Conservation (phyloP, 1,140 invertebrate species). For the Heterodera schachtii region DNA sequence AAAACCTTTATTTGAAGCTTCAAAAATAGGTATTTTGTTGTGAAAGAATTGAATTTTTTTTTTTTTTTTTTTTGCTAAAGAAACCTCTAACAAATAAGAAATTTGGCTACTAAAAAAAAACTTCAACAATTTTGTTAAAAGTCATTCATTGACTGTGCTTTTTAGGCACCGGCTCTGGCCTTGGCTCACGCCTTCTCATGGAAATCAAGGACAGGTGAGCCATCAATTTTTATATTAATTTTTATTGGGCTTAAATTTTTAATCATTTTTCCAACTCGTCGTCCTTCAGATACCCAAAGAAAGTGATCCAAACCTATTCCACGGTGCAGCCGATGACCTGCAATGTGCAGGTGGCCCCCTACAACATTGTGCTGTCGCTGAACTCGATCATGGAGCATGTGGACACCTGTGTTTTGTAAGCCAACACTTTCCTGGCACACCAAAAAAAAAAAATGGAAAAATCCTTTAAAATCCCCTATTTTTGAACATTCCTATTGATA, state of each 20-base stretch:
- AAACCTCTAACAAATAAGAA: too few relatives aligned
- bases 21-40: too few relatives aligned
- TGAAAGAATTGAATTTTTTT: too few relatives aligned
- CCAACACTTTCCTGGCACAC: neutral
- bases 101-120: too few relatives aligned
- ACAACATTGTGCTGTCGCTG: slow-evolving; percentile 92
- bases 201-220: slow-evolving; percentile 85
- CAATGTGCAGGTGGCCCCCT: slow-evolving; percentile 89
- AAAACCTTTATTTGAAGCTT: too few relatives aligned
- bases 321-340: slow-evolving; percentile 86
- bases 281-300: slow-evolving; percentile 81
- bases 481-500: too few relatives aligned
- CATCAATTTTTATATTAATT: slow-evolving; percentile 75
- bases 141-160: neutral
- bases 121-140: neutral
- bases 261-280: neutral
- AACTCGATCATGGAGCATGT: slow-evolving; percentile 91
- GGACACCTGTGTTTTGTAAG: slow-evolving; percentile 86
- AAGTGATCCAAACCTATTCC: slow-evolving; percentile 95
- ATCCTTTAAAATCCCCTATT: too few relatives aligned
- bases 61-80: too few relatives aligned
- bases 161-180: slow-evolving; percentile 83
- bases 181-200: slow-evolving; percentile 93
- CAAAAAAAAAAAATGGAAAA: neutral
- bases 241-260: slow-evolving; percentile 77